Evolutionary conservation across 2,888 invertebrate genomes (phyloP), one percentile per base, ranked within the genome.

Genomic region (Cryptus armator): DNA sequence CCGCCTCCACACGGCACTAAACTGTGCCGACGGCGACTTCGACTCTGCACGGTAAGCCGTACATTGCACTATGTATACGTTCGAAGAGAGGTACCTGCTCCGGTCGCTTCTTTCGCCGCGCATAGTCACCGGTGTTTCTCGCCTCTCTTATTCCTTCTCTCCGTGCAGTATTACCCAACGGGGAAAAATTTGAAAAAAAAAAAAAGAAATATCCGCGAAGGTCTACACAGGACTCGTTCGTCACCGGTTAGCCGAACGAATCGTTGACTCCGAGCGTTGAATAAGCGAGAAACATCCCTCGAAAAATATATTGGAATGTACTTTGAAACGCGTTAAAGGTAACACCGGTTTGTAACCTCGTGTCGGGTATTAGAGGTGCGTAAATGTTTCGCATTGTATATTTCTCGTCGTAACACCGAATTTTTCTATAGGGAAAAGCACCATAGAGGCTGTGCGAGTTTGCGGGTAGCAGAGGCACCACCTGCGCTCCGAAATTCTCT

Each of bases 1-100:
- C 67, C 71, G 78, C 81, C 78, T 78, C 81, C 84, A 81, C 81
- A 70, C 68, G 78, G 84, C 78, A 84, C 84, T 84, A 84, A 81
- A 84, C 84, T 78, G 70, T 77, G 84, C 84, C 81, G 81, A 81
- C 74, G 78, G 84, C 78, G 70, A 68, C 44, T 81, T 76, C 64
- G 75, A n/a, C 44, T 66, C 75, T 68, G 76, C 71, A 51, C 62
- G 66, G 64, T 59, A 71, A 84, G 76, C 80, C 80, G 84, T 80
- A 83, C 62, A 70, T 83, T 75, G 70, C 75, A 66, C 83, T 43
- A 32, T 66, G 51, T 62, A 62, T 62, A 32, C 29, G 32, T 3
- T 59, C 29, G 32, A 37, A 9, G 37, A 37, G 14, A 62, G 59
- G 29, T 62, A 62, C 59, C 59, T 62, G 59, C 59, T 24, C 59